Base-by-base conservation (phyloP, 2,797 vertebrate genomes). In the Allobates femoralis region DNA sequence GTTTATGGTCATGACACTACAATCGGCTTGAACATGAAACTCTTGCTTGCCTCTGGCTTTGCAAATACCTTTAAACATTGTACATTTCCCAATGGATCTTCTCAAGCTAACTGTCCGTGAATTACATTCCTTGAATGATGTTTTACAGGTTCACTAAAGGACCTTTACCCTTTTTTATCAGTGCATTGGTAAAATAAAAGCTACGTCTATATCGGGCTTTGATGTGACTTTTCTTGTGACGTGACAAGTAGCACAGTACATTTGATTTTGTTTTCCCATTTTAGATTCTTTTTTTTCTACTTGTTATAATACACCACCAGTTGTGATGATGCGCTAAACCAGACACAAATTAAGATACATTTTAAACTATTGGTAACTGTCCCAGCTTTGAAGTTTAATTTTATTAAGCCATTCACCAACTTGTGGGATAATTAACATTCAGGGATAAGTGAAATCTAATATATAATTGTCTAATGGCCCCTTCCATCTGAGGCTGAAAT, bases 61-160 rank as follows among this genome's bases (percentile, higher is more conserved):
- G 56, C 37, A 64, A 76, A 84, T 76, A 64, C 60, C 71, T 62
- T 50, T 75, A 76, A 84, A 75, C 37, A 62, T 60, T 84, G 30
- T 75, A 75, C 26, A 76, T 84, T 84, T 75, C 81, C 82, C 37
- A 46, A 18, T 34, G 58, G 71, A 50, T 76, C 56, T 50, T 50
- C 34, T 32, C 37, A 62, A 64, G 26, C 26, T 16, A 58, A 56
- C 81, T 83, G 64, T 56, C 80, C 55, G 41, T 53, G 26, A n/a
- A 84, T 64, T 51, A 32, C 51, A 83, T 83, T 37, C 46, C 32
- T 73, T 41, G n/a, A 83, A 21, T 34, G 15, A 19, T 37, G 32
- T 73, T 80, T 66, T 82, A 71, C 51, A 56, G 50, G 50, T 67
- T 37, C 28, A 82, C 21, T 16, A 56, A 73, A 30, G 5, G 50